These are phyloP conservation scores for Limnephilus rhombicus DNA, from an alignment of 2,888 invertebrate genomes.

Conservation along the genomic window DNA sequence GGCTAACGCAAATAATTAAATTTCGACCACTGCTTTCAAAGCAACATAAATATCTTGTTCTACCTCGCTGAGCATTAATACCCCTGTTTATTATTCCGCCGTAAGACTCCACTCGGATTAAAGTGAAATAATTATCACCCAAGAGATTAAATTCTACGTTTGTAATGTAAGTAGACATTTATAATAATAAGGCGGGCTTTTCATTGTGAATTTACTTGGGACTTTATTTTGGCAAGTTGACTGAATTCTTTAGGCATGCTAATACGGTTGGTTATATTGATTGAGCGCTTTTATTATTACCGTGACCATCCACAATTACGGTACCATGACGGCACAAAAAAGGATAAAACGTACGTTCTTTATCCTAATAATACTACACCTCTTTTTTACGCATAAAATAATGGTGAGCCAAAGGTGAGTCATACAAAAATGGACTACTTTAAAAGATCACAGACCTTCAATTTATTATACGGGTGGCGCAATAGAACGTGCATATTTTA, in stretches of 20 bases:
- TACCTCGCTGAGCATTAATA: constrained; percentile 9
- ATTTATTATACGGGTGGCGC: no score
- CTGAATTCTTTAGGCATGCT: background rate
- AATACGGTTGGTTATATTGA: background rate
- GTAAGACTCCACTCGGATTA: constrained; percentile 39
- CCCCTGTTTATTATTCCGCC: constrained; percentile 42
- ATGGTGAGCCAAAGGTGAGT: no score
- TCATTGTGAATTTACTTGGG: background rate
- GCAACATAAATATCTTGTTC: constrained; percentile 13
- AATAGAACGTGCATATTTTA: no score
- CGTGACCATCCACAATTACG: no score
- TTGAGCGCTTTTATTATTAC: no score
- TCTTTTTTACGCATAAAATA: no score
- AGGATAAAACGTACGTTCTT: no score
- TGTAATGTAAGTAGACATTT: background rate
- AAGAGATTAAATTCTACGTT: constrained; percentile 34
- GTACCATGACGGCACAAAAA: no score
- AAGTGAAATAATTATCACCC: constrained; percentile 47
- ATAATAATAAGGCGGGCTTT: background rate
- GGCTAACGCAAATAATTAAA: constrained; percentile 33
- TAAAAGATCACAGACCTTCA: no score
- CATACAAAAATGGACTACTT: no score
- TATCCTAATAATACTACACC: no score
- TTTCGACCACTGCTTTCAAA: constrained; percentile 36
- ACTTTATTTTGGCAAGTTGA: background rate